Conservation (phyloP, 2,797 vertebrate genomes). For the Limosa lapponica region DNA sequence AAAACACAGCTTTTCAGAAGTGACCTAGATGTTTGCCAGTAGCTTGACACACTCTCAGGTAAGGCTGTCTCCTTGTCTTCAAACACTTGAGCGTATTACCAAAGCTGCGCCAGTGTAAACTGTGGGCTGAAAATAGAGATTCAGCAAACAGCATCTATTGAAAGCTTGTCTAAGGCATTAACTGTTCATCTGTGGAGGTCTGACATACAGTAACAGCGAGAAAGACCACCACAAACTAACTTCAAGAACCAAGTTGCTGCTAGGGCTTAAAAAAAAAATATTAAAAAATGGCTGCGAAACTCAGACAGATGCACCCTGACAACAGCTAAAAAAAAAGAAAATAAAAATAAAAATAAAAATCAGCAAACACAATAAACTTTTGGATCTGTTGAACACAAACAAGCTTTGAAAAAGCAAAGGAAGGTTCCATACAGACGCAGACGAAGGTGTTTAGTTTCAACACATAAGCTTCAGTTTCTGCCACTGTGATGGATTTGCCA, state of each 20-base stretch:
- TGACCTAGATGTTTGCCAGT: conserved; percentile 64
- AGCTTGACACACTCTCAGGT: conserved; percentile 52
- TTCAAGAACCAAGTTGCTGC: not conserved
- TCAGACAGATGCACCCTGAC: not conserved
- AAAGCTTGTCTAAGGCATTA: conserved; percentile 35
- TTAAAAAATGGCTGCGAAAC: not conserved
- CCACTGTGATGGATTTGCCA: not conserved
- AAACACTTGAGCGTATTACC: conserved; percentile 38
- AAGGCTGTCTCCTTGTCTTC: conserved; percentile 51
- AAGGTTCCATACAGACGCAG: conserved; percentile 13
- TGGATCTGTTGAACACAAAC: not conserved
- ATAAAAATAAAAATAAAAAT: not conserved
- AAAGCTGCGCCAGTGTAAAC: conserved; percentile 48
- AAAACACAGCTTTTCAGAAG: conserved; percentile 27
- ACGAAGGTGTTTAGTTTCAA: conserved; percentile 1
- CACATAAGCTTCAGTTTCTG: conserved; percentile 30
- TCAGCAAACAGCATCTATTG: conserved; percentile 21
- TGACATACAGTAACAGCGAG: not conserved
- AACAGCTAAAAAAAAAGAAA: not conserved
- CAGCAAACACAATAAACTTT: not conserved
- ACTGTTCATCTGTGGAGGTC: not conserved
- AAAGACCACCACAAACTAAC: not conserved
- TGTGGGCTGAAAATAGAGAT: conserved; percentile 23
- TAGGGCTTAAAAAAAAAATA: not conserved
- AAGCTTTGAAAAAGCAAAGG: not conserved